Evolutionary conservation across 2,797 vertebrate species (phyloP).

Genomic region (Sebastes cheni): DNA sequence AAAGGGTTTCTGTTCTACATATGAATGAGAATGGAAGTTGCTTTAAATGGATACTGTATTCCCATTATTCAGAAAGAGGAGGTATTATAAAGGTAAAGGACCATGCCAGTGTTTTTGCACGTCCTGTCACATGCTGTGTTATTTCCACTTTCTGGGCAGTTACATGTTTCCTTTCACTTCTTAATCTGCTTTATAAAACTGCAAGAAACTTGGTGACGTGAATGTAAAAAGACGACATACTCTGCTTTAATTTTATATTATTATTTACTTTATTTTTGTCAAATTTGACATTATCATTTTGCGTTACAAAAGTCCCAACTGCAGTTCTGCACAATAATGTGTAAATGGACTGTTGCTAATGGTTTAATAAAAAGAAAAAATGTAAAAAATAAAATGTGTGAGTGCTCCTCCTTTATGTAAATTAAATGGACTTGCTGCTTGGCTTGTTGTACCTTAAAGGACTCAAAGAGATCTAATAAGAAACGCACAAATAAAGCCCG

Average conservation of each 20-base stretch:
- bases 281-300: not conserved
- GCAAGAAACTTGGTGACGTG: not conserved
- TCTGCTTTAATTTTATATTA: not conserved
- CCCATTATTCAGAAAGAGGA: not conserved
- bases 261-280: no score
- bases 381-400: not conserved
- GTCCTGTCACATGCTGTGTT: not conserved
- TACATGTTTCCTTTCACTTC: not conserved
- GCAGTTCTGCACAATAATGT: not conserved
- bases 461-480: not conserved
- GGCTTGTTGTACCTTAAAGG: not conserved
- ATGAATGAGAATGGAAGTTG: conserved; percentile 2
- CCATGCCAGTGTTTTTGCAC: not conserved
- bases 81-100: not conserved
- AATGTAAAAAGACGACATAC: not conserved
- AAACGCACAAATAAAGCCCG: not conserved
- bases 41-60: conserved; percentile 5
- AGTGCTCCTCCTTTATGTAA: not conserved
- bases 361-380: not conserved
- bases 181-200: not conserved
- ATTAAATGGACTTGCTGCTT: not conserved
- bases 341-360: not conserved
- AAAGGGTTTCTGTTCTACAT: conserved; percentile 16
- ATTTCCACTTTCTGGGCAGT: not conserved
- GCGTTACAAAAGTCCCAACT: not conserved